Evolutionary conservation across 2,888 invertebrate genomes (phyloP).

Genomic region (Diaperis boleti): DNA sequence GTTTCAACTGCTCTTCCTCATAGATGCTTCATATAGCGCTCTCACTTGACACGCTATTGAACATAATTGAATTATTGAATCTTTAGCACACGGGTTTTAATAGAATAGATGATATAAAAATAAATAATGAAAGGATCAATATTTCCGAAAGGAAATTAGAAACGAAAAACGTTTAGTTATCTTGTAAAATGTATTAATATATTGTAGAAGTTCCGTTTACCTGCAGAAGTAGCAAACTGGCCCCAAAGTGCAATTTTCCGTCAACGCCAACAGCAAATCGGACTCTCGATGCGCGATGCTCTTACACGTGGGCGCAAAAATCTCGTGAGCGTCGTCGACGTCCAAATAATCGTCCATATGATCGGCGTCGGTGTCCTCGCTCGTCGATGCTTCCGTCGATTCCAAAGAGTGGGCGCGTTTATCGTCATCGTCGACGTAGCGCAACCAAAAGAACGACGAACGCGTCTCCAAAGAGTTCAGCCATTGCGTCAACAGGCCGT

Average conservation of each 20-base stretch:
- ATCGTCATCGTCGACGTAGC: conserved; percentile 55
- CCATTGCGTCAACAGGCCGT: conserved; percentile 59
- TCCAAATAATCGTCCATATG: conserved; percentile 38
- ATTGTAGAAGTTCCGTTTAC: too few species aligned
- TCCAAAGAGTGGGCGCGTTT: conserved; percentile 57
- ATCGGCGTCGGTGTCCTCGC: conserved; percentile 54
- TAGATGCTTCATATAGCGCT: too few species aligned
- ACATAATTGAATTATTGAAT: too few species aligned
- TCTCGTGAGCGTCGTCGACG: conserved; percentile 29
- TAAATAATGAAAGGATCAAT: too few species aligned
- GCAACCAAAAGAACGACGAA: conserved; percentile 63
- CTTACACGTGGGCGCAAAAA: conserved; percentile 58
- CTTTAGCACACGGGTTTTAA: too few species aligned
- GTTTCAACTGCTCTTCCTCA: too few species aligned
- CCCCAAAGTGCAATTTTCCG: conserved; percentile 64
- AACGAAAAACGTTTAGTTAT: too few species aligned
- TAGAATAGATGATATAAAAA: too few species aligned
- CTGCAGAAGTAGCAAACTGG: conserved; percentile 67
- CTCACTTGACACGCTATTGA: too few species aligned
- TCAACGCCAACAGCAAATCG: conserved; percentile 63
- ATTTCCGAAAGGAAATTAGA: too few species aligned
- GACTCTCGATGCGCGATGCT: conserved; percentile 66
- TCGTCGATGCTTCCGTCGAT: conserved; percentile 53
- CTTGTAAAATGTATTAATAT: too few species aligned
- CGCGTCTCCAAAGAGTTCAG: conserved; percentile 61